Conservation (phyloP, 2,888 invertebrate genomes). For the Dolomedes plantarius region DNA sequence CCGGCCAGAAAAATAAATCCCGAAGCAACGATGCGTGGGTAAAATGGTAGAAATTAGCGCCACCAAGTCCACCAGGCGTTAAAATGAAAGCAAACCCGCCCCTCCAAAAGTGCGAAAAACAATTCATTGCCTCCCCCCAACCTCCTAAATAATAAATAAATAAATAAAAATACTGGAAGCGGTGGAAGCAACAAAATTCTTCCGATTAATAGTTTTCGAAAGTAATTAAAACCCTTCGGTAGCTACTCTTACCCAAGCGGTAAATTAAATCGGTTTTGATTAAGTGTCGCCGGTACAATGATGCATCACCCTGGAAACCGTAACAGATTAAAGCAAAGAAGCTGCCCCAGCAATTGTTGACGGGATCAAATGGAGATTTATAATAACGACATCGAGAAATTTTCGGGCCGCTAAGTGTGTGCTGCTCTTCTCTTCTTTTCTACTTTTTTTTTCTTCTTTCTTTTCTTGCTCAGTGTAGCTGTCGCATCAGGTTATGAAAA, state of each 20-base stretch:
- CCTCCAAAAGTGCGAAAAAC: slow-evolving; percentile 56
- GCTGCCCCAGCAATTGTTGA: slow-evolving; percentile 24
- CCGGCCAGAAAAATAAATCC: slow-evolving; percentile 61
- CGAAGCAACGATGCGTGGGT: slow-evolving; percentile 33
- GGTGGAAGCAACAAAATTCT: slow-evolving; percentile 17
- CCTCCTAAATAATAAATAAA: slow-evolving; percentile 49
- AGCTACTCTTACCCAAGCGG: slow-evolving; percentile 48
- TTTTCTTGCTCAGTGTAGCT: neutral
- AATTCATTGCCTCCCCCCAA: neutral
- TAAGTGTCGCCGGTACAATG: slow-evolving; percentile 56
- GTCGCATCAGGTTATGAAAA: slow-evolving; percentile 4
- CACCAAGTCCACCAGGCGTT: slow-evolving; percentile 48
- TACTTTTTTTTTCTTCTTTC: neutral
- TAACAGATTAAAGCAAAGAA: slow-evolving; percentile 41
- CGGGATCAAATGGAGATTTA: slow-evolving; percentile 62
- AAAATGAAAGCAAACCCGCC: slow-evolving; percentile 40
- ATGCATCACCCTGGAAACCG: slow-evolving; percentile 37
- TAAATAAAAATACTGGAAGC: slow-evolving; percentile 27
- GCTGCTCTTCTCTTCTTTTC: neutral
- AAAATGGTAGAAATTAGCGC: slow-evolving; percentile 68
- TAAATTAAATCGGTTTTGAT: slow-evolving; percentile 70
- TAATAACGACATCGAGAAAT: slow-evolving; percentile 38
- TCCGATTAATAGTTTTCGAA: slow-evolving; percentile 70
- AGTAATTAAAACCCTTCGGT: slow-evolving; percentile 66
- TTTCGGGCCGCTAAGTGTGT: neutral